Conservation (phyloP, 2,888 invertebrate species). For the Xylophagus ater region DNA sequence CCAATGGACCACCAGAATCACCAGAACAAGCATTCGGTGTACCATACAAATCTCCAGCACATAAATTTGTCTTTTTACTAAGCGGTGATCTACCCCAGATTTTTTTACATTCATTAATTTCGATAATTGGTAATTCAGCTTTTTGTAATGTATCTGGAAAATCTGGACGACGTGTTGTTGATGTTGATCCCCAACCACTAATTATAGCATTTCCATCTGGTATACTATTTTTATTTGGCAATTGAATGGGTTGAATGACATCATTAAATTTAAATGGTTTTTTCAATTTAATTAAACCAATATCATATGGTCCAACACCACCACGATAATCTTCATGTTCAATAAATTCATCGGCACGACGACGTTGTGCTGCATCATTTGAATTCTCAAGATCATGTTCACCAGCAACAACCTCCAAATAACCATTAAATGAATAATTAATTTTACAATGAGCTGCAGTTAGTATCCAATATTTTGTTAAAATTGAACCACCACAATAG, state of each 20-base stretch:
- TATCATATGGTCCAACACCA: conserved; percentile 42
- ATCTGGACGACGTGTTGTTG: conserved; percentile 15
- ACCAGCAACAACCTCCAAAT: conserved; percentile 33
- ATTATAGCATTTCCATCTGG: conserved; percentile 29
- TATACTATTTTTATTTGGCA: conserved; percentile 29
- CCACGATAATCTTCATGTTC: conserved; percentile 31
- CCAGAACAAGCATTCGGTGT: conserved; percentile 15
- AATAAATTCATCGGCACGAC: conserved; percentile 25
- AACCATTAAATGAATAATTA: too few relatives aligned
- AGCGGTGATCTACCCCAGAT: conserved; percentile 23
- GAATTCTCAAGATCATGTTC: conserved; percentile 30
- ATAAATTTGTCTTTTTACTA: conserved; percentile 31
- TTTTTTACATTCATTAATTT: conserved; percentile 22
- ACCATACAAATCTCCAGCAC: conserved; percentile 37
- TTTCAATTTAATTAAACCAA: conserved; percentile 40
- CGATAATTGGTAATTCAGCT: conserved; percentile 25
- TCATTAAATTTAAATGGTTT: conserved; percentile 27
- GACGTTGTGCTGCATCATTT: conserved; percentile 24
- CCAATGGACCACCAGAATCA: conserved; percentile 20
- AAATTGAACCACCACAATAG: conserved; percentile 15
- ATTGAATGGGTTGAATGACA: conserved; percentile 29
- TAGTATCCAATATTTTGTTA: conserved; percentile 12
- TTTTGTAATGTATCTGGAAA: conserved; percentile 28
- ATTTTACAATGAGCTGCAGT: conserved; percentile 17
- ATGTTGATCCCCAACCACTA: conserved; percentile 39